These are phyloP conservation scores for Brachycybe producta DNA, from an alignment of 2,888 invertebrate genomes.

Conservation along the genomic window DNA sequence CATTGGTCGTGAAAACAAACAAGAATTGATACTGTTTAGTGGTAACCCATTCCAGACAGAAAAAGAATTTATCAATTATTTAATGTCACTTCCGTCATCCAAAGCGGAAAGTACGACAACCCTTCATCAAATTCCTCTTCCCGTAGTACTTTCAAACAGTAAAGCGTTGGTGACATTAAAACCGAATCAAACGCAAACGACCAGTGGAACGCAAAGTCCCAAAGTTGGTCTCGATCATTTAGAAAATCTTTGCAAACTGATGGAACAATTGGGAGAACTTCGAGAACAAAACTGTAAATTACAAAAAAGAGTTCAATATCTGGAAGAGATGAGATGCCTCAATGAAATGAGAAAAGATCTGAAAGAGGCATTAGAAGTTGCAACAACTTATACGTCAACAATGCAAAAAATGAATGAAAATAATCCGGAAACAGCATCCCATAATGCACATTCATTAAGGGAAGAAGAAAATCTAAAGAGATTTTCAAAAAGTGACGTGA, in stretches of 20 bases:
- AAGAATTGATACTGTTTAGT: not conserved
- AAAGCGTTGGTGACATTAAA: too few relatives aligned
- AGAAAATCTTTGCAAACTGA: conserved; percentile 58
- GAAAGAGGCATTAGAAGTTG: conserved; percentile 35
- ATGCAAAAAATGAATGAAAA: conserved; percentile 22
- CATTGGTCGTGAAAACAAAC: not conserved
- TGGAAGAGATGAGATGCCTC: conserved; percentile 53
- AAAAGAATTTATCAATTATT: conserved; percentile 16
- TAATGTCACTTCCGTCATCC: conserved; percentile 12
- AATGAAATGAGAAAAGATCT: conserved; percentile 43
- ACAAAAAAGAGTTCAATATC: conserved; percentile 52
- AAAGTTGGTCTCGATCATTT: conserved; percentile 58
- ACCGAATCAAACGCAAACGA: too few relatives aligned
- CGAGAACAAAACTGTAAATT: conserved; percentile 57
- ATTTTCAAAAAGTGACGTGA: conserved; percentile 18
- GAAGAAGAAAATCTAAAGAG: too few relatives aligned
- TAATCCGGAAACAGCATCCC: too few relatives aligned
- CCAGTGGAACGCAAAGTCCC: conserved; percentile 5
- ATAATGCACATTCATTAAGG: too few relatives aligned
- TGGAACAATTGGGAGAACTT: conserved; percentile 60
- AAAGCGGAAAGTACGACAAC: not conserved
- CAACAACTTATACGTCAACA: conserved; percentile 32
- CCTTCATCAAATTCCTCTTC: not conserved
- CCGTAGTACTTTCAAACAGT: too few relatives aligned
- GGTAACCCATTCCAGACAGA: conserved; percentile 12